Base-by-base conservation (phyloP, 2,797 vertebrate genomes). In the Anas acuta region DNA sequence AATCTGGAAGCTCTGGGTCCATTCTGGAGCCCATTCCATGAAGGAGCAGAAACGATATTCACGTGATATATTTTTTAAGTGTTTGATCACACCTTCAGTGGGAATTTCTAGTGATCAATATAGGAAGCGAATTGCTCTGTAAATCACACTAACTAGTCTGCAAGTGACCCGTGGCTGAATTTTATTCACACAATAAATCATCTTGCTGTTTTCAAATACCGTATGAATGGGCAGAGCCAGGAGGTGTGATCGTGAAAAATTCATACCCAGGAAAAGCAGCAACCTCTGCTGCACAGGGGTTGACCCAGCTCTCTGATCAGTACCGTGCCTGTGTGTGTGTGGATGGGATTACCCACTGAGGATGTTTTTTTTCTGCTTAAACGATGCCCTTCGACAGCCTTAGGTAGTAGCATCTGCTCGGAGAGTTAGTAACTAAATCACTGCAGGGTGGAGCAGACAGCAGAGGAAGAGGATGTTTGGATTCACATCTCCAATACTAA, bases 111-210 rank as follows among this genome's bases (percentile, higher is more conserved):
- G 2, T 74, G 72, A 96, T 97, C 96, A 78, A 94, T 95, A 85
- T 1, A 69, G 84, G 75, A 83, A 92, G 51, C 3, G 8, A 94
- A 95, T 89, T 90, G 90, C 90, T 75, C 90, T 90, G 72, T 95
- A 96, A 96, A 96, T 95, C 96, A 96, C 86, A n/a, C 45, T 93
- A 93, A 89, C 77, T 65, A 83, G 83, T 83, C 74, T 89, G 74
- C 93, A 85, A 92, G 78, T 93, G 93, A 96, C 88, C 86, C 57
- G 6, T 60, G 75, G 58, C 6, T 92, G 93, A 65, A 62, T 96
- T 95, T 94, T 62, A 92, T 87, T 90, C 2, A 3, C 56, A 54
- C 78, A 83, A 69, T 81, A 94, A 95, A 93, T 90, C 3, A 3
- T 33, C 82, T 90, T 57, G 9, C 61, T 87, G 23, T 64, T 97